Evolutionary conservation across 1,140 invertebrate species (phyloP).

Genomic region (Lysiphlebus fabarum): DNA sequence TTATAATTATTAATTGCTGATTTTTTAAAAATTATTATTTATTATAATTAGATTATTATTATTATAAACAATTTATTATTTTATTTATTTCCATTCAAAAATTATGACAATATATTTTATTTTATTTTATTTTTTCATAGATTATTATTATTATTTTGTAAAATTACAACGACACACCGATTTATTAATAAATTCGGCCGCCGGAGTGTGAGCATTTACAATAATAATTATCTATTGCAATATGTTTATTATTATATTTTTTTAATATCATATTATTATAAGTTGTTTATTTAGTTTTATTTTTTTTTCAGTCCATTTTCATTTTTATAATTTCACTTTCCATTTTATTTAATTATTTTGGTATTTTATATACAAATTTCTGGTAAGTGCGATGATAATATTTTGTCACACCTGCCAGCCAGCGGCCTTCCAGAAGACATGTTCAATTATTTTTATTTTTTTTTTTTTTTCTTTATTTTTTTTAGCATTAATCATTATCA

Average conservation of each 20-base stretch:
- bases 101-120: neutral
- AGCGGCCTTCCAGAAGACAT: slow-evolving; percentile 42
- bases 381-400: slow-evolving; percentile 29
- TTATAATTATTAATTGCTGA: no score
- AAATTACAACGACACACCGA: neutral
- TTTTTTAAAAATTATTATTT: no score
- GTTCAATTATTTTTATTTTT: slow-evolving; percentile 13
- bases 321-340: no score
- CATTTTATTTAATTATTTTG: slow-evolving; percentile 35
- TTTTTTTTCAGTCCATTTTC: no score
- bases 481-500: slow-evolving; percentile 1
- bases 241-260: slow-evolving; percentile 33
- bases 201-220: slow-evolving; percentile 24
- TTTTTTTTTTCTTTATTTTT: slow-evolving; percentile 20
- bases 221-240: slow-evolving; percentile 42
- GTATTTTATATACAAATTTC: slow-evolving; percentile 43
- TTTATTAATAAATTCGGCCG: slow-evolving; percentile 13
- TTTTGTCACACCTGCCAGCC: slow-evolving; percentile 37
- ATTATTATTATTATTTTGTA: no score
- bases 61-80: slow-evolving; percentile 28
- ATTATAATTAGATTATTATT: no score
- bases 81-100: slow-evolving; percentile 14
- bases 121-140: no score
- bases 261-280: neutral
- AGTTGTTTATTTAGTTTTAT: no score